These are phyloP conservation scores for Terebella lapidaria DNA, from an alignment of 2,888 invertebrate species.

Conservation along the genomic window DNA sequence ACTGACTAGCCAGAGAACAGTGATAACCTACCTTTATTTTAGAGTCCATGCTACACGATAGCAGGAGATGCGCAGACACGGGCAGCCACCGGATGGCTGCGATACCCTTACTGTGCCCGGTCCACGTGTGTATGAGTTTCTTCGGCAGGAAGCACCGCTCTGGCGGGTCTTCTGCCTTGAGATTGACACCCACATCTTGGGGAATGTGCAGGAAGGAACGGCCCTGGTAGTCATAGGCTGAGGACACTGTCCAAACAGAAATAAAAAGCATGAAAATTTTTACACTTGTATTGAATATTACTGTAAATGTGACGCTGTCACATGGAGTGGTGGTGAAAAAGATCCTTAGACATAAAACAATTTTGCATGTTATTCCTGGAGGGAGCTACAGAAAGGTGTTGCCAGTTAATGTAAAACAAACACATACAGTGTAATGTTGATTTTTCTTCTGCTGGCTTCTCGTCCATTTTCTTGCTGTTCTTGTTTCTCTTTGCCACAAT, in stretches of 20 bases:
- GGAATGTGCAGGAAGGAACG: slow-evolving; percentile 90
- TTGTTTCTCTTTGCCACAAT: slow-evolving; percentile 82
- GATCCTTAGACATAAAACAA: no score
- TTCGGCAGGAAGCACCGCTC: slow-evolving; percentile 95
- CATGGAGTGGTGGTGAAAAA: background rate
- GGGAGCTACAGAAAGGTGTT: no score
- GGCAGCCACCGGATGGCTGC: slow-evolving; percentile 94
- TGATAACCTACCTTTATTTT: slow-evolving; percentile 81
- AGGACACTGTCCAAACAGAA: slow-evolving; percentile 74
- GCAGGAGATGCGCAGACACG: slow-evolving; percentile 82
- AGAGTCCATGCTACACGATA: slow-evolving; percentile 95
- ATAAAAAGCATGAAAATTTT: background rate
- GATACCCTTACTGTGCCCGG: slow-evolving; percentile 94
- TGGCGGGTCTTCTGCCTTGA: slow-evolving; percentile 81
- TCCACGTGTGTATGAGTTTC: slow-evolving; percentile 91
- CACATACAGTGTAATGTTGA: slow-evolving; percentile 81
- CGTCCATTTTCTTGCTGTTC: slow-evolving; percentile 71
- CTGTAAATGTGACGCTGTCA: background rate
- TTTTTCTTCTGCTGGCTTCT: slow-evolving; percentile 91
- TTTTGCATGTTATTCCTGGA: no score
- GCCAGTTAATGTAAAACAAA: background rate
- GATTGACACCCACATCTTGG: slow-evolving; percentile 84
- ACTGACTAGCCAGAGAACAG: no score
- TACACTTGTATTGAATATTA: background rate
- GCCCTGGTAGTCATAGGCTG: slow-evolving; percentile 88